phyloP scores from a whole-genome alignment of 2,888 invertebrate genomes.

The Chrysina gloriosa region DNA sequence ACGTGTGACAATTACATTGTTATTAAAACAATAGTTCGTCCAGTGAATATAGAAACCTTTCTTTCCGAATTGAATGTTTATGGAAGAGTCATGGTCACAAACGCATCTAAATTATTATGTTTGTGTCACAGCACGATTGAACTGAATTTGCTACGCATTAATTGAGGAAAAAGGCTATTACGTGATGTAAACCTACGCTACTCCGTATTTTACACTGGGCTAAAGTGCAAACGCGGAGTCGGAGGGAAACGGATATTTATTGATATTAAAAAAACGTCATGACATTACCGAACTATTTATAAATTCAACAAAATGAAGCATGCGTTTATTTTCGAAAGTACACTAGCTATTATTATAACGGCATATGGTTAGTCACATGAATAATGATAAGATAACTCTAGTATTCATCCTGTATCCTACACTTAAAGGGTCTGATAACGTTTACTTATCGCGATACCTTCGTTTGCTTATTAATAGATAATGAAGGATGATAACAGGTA shows the following conservation, averaged over 20 bases:
- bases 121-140: constrained; percentile 10
- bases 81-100: constrained; percentile 13
- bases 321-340: constrained; percentile 18
- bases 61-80: background rate
- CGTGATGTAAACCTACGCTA: constrained; percentile 13
- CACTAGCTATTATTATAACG: constrained; percentile 20
- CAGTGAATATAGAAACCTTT: background rate
- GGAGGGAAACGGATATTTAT: background rate
- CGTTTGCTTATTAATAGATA: background rate
- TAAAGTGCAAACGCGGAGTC: background rate
- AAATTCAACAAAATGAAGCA: constrained; percentile 17
- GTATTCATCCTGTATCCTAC: background rate
- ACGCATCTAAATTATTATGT: constrained; percentile 22
- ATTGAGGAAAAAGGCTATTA: constrained; percentile 30
- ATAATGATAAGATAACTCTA: constrained; percentile 23
- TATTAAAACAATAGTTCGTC: background rate
- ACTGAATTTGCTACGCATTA: constrained; percentile 31
- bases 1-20: background rate
- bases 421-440: background rate
- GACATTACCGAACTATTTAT: constrained; percentile 26
- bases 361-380: constrained; percentile 21
- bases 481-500: background rate
- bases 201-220: constrained; percentile 15
- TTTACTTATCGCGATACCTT: background rate
- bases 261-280: constrained; percentile 10